A percentile compares a stretch with the other conserved stretches of the same genome.
Conservation (phyloP, 2,113 vertebrate species). For the Campylorhamphus procurvoides region DNA sequence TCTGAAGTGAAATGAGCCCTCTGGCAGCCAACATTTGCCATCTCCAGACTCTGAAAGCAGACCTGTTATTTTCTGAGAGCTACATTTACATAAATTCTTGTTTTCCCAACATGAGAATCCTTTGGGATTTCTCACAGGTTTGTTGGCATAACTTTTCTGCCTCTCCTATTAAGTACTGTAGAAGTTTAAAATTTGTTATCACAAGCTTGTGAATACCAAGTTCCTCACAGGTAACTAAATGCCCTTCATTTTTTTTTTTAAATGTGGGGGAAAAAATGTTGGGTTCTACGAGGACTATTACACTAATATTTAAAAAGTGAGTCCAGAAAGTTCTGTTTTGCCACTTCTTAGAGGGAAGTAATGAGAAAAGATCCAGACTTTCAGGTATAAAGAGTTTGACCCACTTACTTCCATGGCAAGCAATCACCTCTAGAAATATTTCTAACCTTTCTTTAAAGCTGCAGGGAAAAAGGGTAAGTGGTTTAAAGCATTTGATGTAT, state of each 20-base stretch:
- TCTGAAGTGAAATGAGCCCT: background rate
- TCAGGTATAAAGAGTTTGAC: background rate
- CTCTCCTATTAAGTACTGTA: background rate
- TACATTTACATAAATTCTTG: background rate
- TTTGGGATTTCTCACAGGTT: background rate
- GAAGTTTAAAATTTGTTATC: background rate
- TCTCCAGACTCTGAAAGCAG: background rate
- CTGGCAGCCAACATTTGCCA: background rate
- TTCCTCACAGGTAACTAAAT: background rate
- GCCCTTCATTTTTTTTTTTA: background rate
- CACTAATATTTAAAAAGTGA: background rate
- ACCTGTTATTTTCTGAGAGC: background rate
- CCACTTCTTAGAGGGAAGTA: background rate
- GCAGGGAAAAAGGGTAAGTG: background rate
- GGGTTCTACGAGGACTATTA: background rate
- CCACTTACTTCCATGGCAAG: background rate
- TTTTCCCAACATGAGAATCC: background rate
- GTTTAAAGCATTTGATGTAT: slow-evolving; percentile 30
- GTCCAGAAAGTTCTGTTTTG: background rate
- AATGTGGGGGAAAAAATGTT: fast-evolving
- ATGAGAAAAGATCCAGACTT: background rate
- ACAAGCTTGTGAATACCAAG: background rate
- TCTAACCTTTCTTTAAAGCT: slow-evolving; percentile 26
- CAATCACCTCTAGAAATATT: slow-evolving; percentile 24
- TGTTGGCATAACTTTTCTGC: background rate